These are phyloP conservation scores for Drosophila ficusphila DNA, from an alignment of 1,140 invertebrate species.

Conservation along the genomic window DNA sequence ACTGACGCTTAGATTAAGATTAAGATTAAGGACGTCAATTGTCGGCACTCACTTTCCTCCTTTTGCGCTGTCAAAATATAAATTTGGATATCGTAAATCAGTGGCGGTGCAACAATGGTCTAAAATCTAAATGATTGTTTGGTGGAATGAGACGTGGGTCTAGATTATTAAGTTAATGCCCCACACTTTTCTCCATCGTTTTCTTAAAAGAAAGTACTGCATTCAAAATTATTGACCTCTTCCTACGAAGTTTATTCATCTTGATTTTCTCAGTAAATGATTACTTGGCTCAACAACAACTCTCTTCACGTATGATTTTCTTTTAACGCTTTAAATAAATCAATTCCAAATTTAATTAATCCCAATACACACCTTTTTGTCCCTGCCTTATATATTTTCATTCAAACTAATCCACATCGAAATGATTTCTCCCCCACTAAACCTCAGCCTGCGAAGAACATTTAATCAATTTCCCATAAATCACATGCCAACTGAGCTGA, in stretches of 20 bases:
- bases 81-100: conserved; percentile 31
- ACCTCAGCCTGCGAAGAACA: conserved; percentile 4
- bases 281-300: too few species aligned
- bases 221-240: too few species aligned
- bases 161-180: too few species aligned
- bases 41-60: conserved; percentile 22
- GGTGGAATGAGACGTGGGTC: background rate
- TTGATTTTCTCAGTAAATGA: too few species aligned
- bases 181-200: too few species aligned
- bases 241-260: too few species aligned
- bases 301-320: too few species aligned
- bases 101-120: background rate
- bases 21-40: conserved; percentile 66
- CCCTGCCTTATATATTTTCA: background rate
- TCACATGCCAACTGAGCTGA: conserved; percentile 62
- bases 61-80: conserved; percentile 45
- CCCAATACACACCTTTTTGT: background rate
- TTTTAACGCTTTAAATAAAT: too few species aligned
- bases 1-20: conserved; percentile 76
- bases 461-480: conserved; percentile 78
- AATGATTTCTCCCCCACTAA: background rate
- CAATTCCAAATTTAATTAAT: background rate
- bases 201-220: too few species aligned
- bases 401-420: background rate
- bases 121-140: background rate